Percentiles rank a stretch among this genome's conserved stretches.
Evolutionary conservation across 2,797 vertebrate genomes (phyloP).

Genomic region (Antrozous pallidus): DNA sequence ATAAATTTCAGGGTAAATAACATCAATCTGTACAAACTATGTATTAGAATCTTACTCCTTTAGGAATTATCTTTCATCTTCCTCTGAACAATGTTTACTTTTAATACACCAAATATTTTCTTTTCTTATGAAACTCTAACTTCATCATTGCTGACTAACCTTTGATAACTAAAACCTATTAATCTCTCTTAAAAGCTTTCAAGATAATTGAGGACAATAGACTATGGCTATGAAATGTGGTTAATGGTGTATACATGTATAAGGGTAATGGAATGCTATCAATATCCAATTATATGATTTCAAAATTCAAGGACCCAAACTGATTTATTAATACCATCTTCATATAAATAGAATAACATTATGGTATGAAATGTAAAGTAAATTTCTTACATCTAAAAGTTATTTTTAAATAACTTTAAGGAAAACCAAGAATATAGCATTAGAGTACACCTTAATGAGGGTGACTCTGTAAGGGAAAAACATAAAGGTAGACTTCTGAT

Average conservation of each 20-base stretch:
- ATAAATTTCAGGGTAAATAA: not conserved
- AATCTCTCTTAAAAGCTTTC: not conserved
- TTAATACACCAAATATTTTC: not conserved
- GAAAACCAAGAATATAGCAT: not conserved
- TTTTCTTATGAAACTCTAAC: not conserved
- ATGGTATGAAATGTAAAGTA: not conserved
- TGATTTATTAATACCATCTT: not conserved
- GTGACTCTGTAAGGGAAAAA: not conserved
- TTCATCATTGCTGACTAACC: not conserved
- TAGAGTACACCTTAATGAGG: not conserved
- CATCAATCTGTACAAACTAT: not conserved
- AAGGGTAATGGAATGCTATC: not conserved
- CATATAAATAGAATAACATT: not conserved
- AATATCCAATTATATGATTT: slow-evolving; percentile 2
- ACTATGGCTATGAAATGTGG: not conserved
- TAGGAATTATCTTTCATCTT: not conserved
- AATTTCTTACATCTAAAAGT: not conserved
- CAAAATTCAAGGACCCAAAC: not conserved
- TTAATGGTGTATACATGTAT: not conserved
- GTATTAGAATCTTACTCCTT: not conserved
- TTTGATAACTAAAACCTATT: not conserved
- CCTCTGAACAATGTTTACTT: not conserved
- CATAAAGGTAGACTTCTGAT: not conserved
- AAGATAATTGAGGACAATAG: not conserved
- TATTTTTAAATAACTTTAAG: not conserved